Evolutionary conservation across 2,797 vertebrate species (phyloP), one percentile per base, ranked within the genome.

Genomic region (Sibirionetta formosa): DNA sequence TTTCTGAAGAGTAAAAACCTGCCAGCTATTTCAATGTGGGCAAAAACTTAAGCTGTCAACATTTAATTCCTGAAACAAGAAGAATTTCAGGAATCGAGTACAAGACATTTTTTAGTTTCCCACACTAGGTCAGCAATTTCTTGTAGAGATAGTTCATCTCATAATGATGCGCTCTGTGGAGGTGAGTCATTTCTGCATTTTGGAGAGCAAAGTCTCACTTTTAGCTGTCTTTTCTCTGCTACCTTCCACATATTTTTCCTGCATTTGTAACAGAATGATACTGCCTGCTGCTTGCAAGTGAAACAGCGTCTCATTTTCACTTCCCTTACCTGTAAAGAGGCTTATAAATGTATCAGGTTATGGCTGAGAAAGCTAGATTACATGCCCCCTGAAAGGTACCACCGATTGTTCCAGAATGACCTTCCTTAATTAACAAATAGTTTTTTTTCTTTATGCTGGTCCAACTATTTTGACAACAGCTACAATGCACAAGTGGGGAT

Each of bases 101-200:
- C 1, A 7, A 80, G 78, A 38, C 48, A 54, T 80, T 89, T 87
- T 92, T 53, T 91, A 60, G 33, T 94, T 96, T 96, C 91, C 69
- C 93, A 69, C 3, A 11, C 33, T 83, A 86, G 57, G 33, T 92
- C 84, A 92, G 82, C 91, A 61, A 22, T 94, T 88, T 82, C 86
- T 87, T 42, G 27, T 61, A 58, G 77, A 70, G 18, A 60, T 44
- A 64, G 44, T 76, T 92, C 15, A 1, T 91, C 64, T 71, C 4
- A 4, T 80, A 63, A 23, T 26, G 61, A 71, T 65, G 53, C 2
- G 1, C 53, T 71, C 57, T 33, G 3, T 33, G 46, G n/a, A 69
- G 42, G 26, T 92, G 82, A 94, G 64, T 96, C 64, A 83, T 87
- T 64, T 71, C 76, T 82, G 61, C 42, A 1, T 90, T 82, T 71